Conservation (phyloP, 2,797 vertebrate genomes). For the Tarsius wallacei region DNA sequence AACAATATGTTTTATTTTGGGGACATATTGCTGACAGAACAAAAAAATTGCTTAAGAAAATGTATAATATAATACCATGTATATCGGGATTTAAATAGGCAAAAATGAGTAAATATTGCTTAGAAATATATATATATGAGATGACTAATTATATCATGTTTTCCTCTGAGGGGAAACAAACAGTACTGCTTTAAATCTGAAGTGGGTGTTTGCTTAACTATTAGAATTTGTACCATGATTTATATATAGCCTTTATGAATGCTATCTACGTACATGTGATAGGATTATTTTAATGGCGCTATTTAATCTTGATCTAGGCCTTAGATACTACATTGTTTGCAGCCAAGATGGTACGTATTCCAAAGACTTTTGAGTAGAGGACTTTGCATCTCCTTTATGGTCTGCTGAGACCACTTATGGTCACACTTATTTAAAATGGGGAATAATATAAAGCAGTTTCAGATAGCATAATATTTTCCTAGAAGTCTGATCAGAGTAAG, state of each 20-base stretch:
- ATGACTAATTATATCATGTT: background rate
- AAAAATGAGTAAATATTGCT: background rate
- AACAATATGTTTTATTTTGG: background rate
- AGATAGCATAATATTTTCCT: background rate
- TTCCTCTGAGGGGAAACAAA: background rate
- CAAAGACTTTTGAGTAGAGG: background rate
- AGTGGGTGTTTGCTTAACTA: background rate
- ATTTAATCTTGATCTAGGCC: background rate
- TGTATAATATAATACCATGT: background rate
- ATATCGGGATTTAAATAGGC: background rate
- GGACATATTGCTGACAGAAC: background rate
- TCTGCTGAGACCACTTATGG: background rate
- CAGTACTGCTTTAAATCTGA: background rate
- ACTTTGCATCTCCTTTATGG: background rate
- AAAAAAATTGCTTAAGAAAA: constrained; percentile 4
- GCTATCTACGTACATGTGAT: background rate
- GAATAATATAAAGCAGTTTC: background rate
- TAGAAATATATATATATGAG: background rate
- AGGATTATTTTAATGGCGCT: background rate
- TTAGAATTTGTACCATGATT: background rate
- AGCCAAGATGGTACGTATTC: background rate
- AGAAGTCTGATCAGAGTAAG: background rate
- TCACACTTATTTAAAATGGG: background rate
- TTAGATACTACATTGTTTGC: background rate
- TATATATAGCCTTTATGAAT: background rate